phyloP scores from a whole-genome alignment of 2,888 invertebrate species.

The Drosophila neoperkinsi region DNA sequence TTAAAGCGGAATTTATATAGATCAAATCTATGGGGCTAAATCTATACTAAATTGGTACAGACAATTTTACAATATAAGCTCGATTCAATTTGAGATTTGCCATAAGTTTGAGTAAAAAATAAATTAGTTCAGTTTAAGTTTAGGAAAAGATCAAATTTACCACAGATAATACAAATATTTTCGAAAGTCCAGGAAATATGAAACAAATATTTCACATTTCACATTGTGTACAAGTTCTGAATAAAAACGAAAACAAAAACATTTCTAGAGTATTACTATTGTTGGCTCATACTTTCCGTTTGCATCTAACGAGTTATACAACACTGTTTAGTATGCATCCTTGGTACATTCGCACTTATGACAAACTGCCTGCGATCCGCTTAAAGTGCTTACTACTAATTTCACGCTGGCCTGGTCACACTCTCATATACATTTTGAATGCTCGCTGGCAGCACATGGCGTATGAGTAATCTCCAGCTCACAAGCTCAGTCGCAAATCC shows the following conservation, averaged over 20 bases:
- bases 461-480: conserved; percentile 68
- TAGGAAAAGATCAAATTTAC: no score
- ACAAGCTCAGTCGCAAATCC: conserved; percentile 51
- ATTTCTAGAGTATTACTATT: neutral
- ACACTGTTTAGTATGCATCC: conserved; percentile 19
- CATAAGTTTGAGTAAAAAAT: neutral
- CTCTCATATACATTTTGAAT: conserved; percentile 23
- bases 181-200: neutral
- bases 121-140: neutral
- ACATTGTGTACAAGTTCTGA: neutral
- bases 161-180: neutral
- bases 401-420: conserved; percentile 68
- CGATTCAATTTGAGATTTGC: neutral
- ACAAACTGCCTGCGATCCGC: conserved; percentile 9
- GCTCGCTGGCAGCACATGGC: conserved; percentile 43
- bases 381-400: conserved; percentile 50
- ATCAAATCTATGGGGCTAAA: conserved; percentile 6
- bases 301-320: neutral
- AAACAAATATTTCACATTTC: neutral
- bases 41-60: neutral
- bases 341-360: neutral
- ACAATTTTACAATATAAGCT: neutral
- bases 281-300: neutral
- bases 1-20: conserved; percentile 11
- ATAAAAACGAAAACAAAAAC: neutral